These are phyloP conservation scores for Laticauda colubrina DNA, from an alignment of 2,113 vertebrate species.

Conservation along the genomic window DNA sequence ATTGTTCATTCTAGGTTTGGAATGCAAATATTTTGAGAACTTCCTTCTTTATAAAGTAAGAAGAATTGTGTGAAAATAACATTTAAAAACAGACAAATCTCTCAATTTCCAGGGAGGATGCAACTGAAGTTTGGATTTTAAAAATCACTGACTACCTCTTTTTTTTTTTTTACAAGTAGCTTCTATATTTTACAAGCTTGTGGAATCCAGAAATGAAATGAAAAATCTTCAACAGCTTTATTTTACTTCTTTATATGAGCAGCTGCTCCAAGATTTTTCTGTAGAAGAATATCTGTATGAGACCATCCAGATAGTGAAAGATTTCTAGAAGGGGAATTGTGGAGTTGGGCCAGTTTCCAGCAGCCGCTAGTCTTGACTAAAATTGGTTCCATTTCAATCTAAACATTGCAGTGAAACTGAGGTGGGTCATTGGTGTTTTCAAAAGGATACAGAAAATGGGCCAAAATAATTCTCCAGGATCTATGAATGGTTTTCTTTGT, in stretches of 20 bases:
- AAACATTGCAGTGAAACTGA: neutral
- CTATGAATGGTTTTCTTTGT: neutral
- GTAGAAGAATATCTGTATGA: neutral
- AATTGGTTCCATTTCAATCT: neutral
- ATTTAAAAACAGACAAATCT: neutral
- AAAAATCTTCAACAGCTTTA: neutral
- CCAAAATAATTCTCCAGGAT: neutral
- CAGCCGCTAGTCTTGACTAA: neutral
- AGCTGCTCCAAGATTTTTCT: neutral
- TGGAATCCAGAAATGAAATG: neutral
- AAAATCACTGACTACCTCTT: neutral
- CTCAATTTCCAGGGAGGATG: neutral
- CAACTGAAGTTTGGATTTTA: neutral
- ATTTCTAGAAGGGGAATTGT: neutral
- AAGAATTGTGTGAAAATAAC: neutral
- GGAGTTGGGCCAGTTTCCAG: neutral
- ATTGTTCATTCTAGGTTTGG: neutral
- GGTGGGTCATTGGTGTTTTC: neutral
- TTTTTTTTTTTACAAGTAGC: neutral
- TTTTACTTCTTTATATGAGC: neutral
- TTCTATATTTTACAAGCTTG: neutral
- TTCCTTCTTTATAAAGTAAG: slow-evolving; percentile 6
- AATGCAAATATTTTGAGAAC: slow-evolving; percentile 14
- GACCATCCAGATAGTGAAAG: neutral
- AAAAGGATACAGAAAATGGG: neutral